phyloP scores from a whole-genome alignment of 2,888 invertebrate species.

The Cremastobaeus sp. region DNA sequence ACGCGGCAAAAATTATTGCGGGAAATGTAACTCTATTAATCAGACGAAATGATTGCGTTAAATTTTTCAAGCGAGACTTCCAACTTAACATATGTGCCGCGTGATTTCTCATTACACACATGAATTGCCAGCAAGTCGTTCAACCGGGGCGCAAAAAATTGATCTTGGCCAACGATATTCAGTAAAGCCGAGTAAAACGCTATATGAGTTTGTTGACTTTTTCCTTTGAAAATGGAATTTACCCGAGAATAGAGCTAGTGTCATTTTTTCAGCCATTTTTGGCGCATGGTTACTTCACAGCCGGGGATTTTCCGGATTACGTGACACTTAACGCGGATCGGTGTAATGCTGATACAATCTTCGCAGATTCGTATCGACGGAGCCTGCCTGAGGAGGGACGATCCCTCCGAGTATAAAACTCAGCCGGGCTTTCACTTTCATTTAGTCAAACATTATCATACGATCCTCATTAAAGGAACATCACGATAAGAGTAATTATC shows the following conservation, averaged over 20 bases:
- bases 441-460: conserved; percentile 64
- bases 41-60: too few relatives aligned
- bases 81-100: background rate
- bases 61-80: background rate
- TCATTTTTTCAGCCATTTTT: conserved; percentile 24
- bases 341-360: conserved; percentile 37
- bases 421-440: conserved; percentile 68
- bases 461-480: conserved; percentile 41
- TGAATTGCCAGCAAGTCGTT: conserved; percentile 5
- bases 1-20: too few relatives aligned
- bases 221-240: conserved; percentile 13
- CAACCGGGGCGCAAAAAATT: conserved; percentile 16
- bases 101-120: conserved; percentile 14
- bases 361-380: conserved; percentile 52
- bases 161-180: conserved; percentile 19
- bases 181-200: background rate
- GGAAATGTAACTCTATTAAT: too few relatives aligned
- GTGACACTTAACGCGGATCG: conserved; percentile 35
- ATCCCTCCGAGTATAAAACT: conserved; percentile 67
- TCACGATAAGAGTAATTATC: conserved; percentile 39
- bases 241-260: conserved; percentile 41
- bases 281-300: conserved; percentile 23
- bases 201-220: conserved; percentile 37
- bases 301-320: conserved; percentile 52
- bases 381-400: conserved; percentile 28